Conservation (phyloP, 2,113 vertebrate genomes). For the Ondatra zibethicus region DNA sequence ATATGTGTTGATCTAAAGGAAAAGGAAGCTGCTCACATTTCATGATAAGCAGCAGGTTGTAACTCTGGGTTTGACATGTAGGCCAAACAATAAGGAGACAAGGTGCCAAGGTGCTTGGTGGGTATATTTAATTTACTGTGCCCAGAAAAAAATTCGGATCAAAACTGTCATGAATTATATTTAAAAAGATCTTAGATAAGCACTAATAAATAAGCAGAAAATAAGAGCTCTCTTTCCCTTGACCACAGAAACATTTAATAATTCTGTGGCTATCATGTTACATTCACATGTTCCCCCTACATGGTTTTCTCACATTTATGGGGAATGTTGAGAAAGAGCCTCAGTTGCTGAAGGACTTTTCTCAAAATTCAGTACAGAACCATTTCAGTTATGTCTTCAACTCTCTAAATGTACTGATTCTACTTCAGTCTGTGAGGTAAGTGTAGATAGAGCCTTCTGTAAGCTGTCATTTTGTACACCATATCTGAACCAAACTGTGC, state of each 20-base stretch:
- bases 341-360: not conserved
- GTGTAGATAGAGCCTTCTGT: not conserved
- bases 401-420: not conserved
- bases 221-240: not conserved
- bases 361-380: not conserved
- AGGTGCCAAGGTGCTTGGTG: not conserved
- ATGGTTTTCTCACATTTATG: not conserved
- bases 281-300: not conserved
- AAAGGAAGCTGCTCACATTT: not conserved
- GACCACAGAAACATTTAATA: not conserved
- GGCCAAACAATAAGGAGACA: not conserved
- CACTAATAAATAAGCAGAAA: not conserved
- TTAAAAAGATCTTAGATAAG: not conserved
- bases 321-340: not conserved
- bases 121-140: not conserved
- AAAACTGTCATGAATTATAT: not conserved
- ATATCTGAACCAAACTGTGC: not conserved
- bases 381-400: not conserved
- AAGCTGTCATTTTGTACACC: not conserved
- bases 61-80: not conserved
- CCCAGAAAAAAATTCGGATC: not conserved
- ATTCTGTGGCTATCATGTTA: not conserved
- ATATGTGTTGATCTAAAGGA: not conserved
- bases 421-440: not conserved
- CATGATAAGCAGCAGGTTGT: not conserved